phyloP scores from a whole-genome alignment of 2,113 vertebrate genomes.

The Choloepus hoffmanni region DNA sequence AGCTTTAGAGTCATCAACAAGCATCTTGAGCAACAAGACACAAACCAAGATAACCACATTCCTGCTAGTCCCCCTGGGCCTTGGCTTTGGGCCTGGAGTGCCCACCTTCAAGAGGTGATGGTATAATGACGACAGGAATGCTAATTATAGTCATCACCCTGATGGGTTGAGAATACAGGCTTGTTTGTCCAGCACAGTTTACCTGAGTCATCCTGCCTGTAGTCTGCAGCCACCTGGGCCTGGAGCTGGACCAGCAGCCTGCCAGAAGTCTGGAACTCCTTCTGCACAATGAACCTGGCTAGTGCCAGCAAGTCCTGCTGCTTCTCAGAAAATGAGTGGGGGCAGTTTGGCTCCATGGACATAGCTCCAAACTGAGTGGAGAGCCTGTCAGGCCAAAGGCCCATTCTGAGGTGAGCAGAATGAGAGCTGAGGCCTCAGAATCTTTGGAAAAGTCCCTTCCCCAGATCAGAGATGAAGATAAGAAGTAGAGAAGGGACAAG shows the following conservation, averaged over 20 bases:
- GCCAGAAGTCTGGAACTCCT: not conserved
- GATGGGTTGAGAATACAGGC: slow-evolving; percentile 20
- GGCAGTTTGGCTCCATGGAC: not conserved
- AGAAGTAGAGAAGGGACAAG: not conserved
- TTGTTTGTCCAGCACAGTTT: slow-evolving; percentile 67
- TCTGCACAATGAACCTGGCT: not conserved
- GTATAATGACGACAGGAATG: not conserved
- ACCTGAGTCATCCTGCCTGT: slow-evolving; percentile 75
- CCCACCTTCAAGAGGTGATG: slow-evolving; percentile 40
- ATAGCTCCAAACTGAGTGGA: not conserved
- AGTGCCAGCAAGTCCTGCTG: not conserved
- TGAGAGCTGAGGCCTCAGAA: not conserved
- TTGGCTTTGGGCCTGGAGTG: slow-evolving; percentile 22
- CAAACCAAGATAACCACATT: slow-evolving; percentile 64
- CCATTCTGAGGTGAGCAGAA: not conserved
- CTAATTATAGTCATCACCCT: slow-evolving; percentile 64
- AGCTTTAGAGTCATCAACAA: slow-evolving; percentile 48
- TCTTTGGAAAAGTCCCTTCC: not conserved
- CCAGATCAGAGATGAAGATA: not conserved
- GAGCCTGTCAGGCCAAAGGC: not conserved
- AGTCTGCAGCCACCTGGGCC: slow-evolving; percentile 54
- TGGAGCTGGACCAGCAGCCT: slow-evolving; percentile 6
- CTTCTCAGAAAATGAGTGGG: not conserved
- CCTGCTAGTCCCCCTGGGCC: not conserved
- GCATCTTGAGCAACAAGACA: slow-evolving; percentile 54